These are phyloP conservation scores for Pipistrellus pygmaeus DNA, from an alignment of 2,797 vertebrate genomes.

Conservation along the genomic window DNA sequence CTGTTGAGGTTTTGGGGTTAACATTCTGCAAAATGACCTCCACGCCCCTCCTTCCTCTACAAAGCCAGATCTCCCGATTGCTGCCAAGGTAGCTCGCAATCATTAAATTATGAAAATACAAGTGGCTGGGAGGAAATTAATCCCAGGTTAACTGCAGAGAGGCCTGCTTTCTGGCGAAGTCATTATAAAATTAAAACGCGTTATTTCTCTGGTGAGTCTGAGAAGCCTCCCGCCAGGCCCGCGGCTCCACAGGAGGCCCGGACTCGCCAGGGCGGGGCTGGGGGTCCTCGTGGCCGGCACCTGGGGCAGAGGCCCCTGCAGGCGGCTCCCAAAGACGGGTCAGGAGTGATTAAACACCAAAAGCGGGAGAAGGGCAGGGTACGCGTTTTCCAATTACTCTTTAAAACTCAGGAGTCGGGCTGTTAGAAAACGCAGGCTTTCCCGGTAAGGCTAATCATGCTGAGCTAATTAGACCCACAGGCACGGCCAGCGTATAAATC, in stretches of 20 bases:
- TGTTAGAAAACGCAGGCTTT: constrained; percentile 84
- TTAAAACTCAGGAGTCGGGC: constrained; percentile 86
- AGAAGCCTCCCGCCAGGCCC: constrained; percentile 73
- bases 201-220: constrained; percentile 82
- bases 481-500: constrained; percentile 85
- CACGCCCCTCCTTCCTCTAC: constrained; percentile 16
- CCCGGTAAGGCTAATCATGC: constrained; percentile 85
- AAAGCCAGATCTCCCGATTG: constrained; percentile 60
- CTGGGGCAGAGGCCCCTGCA: constrained; percentile 58
- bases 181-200: constrained; percentile 88
- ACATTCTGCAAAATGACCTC: constrained; percentile 41
- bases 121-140: constrained; percentile 86
- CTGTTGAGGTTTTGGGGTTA: background rate
- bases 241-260: constrained; percentile 63
- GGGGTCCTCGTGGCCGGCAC: constrained; percentile 39
- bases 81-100: constrained; percentile 80
- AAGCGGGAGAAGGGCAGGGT: constrained; percentile 75
- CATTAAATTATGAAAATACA: constrained; percentile 86
- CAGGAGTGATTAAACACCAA: constrained; percentile 81
- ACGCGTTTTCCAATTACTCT: constrained; percentile 85
- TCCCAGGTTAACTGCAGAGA: constrained; percentile 83
- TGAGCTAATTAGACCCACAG: constrained; percentile 86
- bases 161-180: constrained; percentile 85
- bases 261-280: constrained; percentile 40
- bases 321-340: constrained; percentile 81